phyloP scores from a whole-genome alignment of 2,797 vertebrate genomes.

The Brachyalestes nurse region DNA sequence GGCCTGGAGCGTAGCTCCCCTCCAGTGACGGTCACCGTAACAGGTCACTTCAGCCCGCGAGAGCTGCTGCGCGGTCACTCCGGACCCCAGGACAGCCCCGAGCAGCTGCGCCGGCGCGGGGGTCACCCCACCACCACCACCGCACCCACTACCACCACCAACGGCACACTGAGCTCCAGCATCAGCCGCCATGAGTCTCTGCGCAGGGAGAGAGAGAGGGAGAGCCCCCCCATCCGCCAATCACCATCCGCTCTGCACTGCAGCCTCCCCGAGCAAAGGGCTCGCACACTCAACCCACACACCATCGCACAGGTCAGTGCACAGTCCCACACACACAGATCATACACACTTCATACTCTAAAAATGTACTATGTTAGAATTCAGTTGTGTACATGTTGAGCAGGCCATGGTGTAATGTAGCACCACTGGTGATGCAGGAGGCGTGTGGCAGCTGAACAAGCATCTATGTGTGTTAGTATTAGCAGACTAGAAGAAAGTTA shows the following conservation, averaged over 20 bases:
- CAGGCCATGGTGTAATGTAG: no score
- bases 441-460: no score
- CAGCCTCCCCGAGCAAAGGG: slow-evolving; percentile 81
- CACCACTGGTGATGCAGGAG: no score
- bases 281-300: slow-evolving; percentile 78
- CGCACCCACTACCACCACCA: slow-evolving; percentile 71
- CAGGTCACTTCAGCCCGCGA: slow-evolving; percentile 89
- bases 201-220: slow-evolving; percentile 83
- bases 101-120: slow-evolving; percentile 79
- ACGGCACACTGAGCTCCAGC: slow-evolving; percentile 87
- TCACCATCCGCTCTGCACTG: slow-evolving; percentile 91
- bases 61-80: slow-evolving; percentile 85
- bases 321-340: no score
- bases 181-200: slow-evolving; percentile 93
- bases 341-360: no score
- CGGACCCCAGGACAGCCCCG: slow-evolving; percentile 89
- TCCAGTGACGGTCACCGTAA: slow-evolving; percentile 81
- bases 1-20: slow-evolving; percentile 90
- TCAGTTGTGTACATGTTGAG: no score
- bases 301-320: slow-evolving; percentile 89
- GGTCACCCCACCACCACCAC: slow-evolving; percentile 74
- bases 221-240: slow-evolving; percentile 93
- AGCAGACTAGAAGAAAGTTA: no score
- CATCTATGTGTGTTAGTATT: no score
- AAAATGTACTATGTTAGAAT: no score